Evolutionary conservation across 1,140 invertebrate genomes (phyloP).

Genomic region (Armadillidium nasatum): DNA sequence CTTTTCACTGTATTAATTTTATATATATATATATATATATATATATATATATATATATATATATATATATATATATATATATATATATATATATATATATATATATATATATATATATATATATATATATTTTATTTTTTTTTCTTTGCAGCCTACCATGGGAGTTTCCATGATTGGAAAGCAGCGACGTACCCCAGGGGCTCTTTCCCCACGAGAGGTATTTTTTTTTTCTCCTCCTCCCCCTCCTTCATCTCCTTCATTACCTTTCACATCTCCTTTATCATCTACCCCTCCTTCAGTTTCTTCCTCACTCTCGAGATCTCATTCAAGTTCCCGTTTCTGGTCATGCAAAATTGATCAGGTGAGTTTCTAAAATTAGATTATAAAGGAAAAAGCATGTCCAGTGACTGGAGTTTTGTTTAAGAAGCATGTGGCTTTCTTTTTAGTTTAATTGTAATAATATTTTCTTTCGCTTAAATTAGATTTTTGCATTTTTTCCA

Average conservation of each 20-base stretch:
- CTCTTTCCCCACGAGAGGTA: constrained; percentile 38
- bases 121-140: background rate
- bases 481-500: too few species aligned
- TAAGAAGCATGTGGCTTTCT: too few species aligned
- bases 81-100: too few species aligned
- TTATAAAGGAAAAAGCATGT: too few species aligned
- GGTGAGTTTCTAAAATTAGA: background rate
- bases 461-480: too few species aligned
- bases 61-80: too few species aligned
- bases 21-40: too few species aligned
- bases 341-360: background rate
- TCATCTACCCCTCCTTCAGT: background rate
- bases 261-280: constrained; percentile 50
- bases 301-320: constrained; percentile 12
- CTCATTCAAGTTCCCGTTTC: constrained; percentile 3
- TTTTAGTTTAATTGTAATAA: too few species aligned
- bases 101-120: too few species aligned
- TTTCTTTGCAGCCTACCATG: constrained; percentile 46
- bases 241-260: constrained; percentile 44
- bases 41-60: too few species aligned
- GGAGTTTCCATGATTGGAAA: constrained; percentile 49
- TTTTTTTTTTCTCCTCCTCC: constrained; percentile 39
- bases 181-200: constrained; percentile 45
- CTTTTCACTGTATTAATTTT: too few species aligned
- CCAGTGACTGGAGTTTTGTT: too few species aligned